A percentile compares a stretch with the other conserved stretches of the same genome.
phyloP scores from a whole-genome alignment of 2,113 vertebrate species.

The Hippocampus zosterae region DNA sequence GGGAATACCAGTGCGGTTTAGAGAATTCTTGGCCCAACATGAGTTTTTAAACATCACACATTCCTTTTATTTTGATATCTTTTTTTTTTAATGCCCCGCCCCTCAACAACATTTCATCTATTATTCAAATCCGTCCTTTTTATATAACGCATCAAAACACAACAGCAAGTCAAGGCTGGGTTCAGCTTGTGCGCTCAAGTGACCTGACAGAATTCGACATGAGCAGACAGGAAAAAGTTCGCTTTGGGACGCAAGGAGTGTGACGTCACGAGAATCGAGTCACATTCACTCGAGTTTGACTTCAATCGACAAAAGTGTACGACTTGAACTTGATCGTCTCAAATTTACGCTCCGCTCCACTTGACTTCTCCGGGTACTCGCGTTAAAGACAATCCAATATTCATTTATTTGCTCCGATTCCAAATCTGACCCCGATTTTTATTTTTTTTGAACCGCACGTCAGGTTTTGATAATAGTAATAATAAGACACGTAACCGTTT shows the following conservation, averaged over 20 bases:
- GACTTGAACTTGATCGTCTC: no score
- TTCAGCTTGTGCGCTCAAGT: background rate
- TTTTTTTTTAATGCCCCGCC: background rate
- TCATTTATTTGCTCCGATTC: no score
- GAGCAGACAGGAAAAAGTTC: background rate
- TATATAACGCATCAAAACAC: background rate
- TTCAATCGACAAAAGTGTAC: no score
- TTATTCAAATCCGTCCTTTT: background rate
- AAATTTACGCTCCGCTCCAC: no score
- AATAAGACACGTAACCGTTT: no score
- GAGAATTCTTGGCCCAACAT: background rate
- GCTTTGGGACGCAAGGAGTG: background rate
- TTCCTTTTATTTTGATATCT: background rate
- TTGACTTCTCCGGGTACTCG: no score
- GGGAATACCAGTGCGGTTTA: background rate
- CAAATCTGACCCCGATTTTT: no score
- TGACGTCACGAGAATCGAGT: background rate
- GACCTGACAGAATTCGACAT: background rate
- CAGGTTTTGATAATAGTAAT: no score
- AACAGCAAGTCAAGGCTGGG: background rate
- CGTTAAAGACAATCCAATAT: no score
- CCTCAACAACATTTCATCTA: background rate
- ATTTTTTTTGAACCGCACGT: no score
- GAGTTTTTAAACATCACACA: background rate
- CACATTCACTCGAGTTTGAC: no score